phyloP scores from a whole-genome alignment of 1,140 invertebrate species.

The Hydropsyche tenuis region DNA sequence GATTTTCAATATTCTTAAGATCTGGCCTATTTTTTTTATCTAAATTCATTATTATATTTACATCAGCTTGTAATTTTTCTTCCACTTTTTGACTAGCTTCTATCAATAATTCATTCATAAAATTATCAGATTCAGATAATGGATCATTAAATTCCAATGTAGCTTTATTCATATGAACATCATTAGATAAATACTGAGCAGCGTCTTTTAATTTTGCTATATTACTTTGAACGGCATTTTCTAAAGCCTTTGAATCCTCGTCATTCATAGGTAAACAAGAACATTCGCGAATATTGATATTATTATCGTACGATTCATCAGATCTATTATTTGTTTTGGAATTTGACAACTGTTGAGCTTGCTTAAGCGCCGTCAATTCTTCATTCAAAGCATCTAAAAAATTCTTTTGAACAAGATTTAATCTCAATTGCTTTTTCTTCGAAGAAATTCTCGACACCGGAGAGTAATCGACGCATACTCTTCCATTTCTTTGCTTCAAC shows the following conservation, averaged over 20 bases:
- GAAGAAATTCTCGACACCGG: conserved; percentile 54
- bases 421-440: conserved; percentile 54
- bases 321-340: conserved; percentile 10
- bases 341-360: conserved; percentile 56
- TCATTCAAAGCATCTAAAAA: conserved; percentile 57
- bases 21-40: conserved; percentile 48
- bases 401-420: conserved; percentile 55
- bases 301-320: not conserved
- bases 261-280: too few relatives aligned
- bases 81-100: conserved; percentile 61
- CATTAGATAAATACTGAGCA: too few relatives aligned
- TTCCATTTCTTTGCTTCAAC: conserved; percentile 55
- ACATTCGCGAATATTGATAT: too few relatives aligned
- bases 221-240: too few relatives aligned
- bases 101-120: conserved; percentile 61
- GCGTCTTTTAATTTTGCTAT: too few relatives aligned
- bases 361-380: conserved; percentile 52
- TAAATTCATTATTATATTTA: conserved; percentile 49
- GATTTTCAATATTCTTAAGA: conserved; percentile 49
- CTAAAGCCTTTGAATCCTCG: too few relatives aligned
- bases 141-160: conserved; percentile 51
- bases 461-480: conserved; percentile 52
- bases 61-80: conserved; percentile 43
- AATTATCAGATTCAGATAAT: conserved; percentile 60
- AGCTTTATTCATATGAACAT: too few relatives aligned